phyloP scores from a whole-genome alignment of 2,888 invertebrate genomes.

The Mylabris sibirica region DNA sequence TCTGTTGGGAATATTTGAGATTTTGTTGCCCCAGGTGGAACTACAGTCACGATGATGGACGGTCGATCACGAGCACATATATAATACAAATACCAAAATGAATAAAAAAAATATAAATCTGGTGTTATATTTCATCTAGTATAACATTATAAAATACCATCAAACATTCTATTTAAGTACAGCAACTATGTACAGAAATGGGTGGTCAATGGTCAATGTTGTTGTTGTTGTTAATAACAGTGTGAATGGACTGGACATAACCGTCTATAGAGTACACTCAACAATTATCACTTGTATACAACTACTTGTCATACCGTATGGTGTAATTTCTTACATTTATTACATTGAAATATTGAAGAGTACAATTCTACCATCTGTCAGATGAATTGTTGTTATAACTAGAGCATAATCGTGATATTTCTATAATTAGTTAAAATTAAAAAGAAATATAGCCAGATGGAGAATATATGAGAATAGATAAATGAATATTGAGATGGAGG shows the following conservation, averaged over 20 bases:
- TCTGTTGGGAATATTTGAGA: conserved; percentile 47
- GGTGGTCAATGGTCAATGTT: not conserved
- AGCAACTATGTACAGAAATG: not conserved
- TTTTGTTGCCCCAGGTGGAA: conserved; percentile 43
- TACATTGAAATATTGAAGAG: not conserved
- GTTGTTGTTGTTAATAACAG: not conserved
- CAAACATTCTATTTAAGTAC: not conserved
- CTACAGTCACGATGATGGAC: conserved; percentile 52
- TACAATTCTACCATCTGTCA: conserved; percentile 24
- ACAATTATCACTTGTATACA: not conserved
- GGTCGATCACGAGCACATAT: conserved; percentile 52
- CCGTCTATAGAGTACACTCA: not conserved
- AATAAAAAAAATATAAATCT: conserved; percentile 33
- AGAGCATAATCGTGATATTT: conserved; percentile 40
- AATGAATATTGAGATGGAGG: conserved; percentile 18
- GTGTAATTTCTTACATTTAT: not conserved
- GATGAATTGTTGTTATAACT: conserved; percentile 28
- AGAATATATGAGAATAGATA: conserved; percentile 21
- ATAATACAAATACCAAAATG: conserved; percentile 26
- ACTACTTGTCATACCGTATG: conserved; percentile 3
- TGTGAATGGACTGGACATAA: not conserved
- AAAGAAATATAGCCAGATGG: conserved; percentile 32
- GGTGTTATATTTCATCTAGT: conserved; percentile 43
- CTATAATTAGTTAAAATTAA: conserved; percentile 38
- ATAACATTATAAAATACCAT: conserved; percentile 17